Base-by-base conservation (phyloP, 2,113 vertebrate species). In the Gadus chalcogrammus region DNA sequence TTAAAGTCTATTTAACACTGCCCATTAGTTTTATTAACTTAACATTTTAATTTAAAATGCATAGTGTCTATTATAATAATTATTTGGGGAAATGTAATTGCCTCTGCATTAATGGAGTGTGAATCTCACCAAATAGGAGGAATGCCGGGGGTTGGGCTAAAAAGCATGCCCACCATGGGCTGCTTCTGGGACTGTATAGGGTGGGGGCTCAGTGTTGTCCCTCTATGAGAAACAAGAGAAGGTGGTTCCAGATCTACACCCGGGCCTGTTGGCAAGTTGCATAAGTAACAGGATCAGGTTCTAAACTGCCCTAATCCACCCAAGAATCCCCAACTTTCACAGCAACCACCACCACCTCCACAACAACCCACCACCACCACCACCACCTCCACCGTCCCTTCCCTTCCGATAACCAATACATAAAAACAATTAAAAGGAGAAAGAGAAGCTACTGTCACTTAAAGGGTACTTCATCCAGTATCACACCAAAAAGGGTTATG, bases 401-500 rank as follows among this genome's bases (percentile, higher is more conserved):
- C 31, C 31, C 31, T 35, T 35, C 31, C 31, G 6, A 35, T 35
- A 35, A 35, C 31, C 62, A 64, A 35, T 35, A 64, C 58, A 72
- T n/a, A 22, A 64, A 68, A 35, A 35, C 6, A 35, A 35, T 35
- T 35, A 4, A 35, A 35, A 35, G 6, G 31, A 35, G 31, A 79
- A 84, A 90, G 75, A 86, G 74, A 84, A 87, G 83, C 83, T 84
- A 88, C 85, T 88, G 85, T 85, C 83, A 88, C 81, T 86, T 81
- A 76, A 73, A 83, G 88, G 87, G 77, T 65, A 64, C 79, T 77
- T 89, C 75, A 74, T 86, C 71, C 76, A 31, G 64, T 67, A 81
- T 85, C 85, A 89, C 86, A 77, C 76, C 83, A 84, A 89, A 90
- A 71, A 77, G 88, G 87, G 89, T 91, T 91, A 90, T 73, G 79